These are phyloP conservation scores for Prinia subflava DNA, from an alignment of 2,113 vertebrate genomes.

Conservation along the genomic window DNA sequence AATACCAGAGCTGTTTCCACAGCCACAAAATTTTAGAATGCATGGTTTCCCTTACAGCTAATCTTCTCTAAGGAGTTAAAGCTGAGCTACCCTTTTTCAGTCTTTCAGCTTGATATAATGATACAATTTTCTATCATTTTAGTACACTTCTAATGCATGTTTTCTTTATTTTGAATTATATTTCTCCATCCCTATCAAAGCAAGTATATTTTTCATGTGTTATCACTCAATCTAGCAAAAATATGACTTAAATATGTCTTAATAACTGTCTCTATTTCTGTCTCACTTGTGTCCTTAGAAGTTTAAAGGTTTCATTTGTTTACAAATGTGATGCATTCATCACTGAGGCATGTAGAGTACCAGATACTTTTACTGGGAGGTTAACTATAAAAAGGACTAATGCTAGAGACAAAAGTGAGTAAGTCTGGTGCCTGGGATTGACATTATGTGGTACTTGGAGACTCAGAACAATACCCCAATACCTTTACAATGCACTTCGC, in stretches of 20 bases:
- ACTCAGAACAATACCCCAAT: neutral
- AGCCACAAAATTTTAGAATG: slow-evolving; percentile 7
- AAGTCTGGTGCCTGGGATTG: neutral
- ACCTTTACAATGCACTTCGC: neutral
- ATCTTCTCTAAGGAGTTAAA: neutral
- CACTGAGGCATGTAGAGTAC: neutral
- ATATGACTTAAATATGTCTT: neutral
- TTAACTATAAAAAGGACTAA: neutral
- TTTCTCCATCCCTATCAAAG: neutral
- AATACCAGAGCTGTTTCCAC: slow-evolving; percentile 12
- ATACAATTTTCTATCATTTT: neutral
- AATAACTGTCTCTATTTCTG: neutral
- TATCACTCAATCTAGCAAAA: neutral
- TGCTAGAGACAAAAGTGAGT: neutral
- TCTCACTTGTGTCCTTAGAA: neutral
- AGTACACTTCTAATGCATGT: neutral
- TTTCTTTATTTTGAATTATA: neutral
- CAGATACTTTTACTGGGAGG: neutral
- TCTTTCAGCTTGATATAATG: neutral
- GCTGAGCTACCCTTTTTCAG: neutral
- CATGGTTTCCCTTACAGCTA: neutral
- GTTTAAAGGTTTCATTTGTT: neutral
- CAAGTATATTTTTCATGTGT: neutral
- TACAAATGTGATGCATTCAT: neutral
- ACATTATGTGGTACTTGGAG: neutral